Conservation (phyloP, 2,797 vertebrate genomes). For the Nasua narica region DNA sequence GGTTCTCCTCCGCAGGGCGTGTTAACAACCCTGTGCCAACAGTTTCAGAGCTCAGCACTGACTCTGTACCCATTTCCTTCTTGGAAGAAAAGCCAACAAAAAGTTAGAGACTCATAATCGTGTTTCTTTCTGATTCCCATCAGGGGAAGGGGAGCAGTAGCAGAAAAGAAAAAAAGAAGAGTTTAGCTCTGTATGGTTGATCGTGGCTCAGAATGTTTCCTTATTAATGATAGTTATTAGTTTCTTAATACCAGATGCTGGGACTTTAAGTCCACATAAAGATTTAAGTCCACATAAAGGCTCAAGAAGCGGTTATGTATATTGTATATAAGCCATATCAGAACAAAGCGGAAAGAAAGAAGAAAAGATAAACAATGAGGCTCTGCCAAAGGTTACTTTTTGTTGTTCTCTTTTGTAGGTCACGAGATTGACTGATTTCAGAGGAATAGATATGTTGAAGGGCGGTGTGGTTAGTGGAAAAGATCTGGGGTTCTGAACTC, state of each 20-base stretch:
- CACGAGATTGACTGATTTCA: not conserved
- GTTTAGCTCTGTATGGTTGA: not conserved
- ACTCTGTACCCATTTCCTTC: not conserved
- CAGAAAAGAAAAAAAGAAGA: not conserved
- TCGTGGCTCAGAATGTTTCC: not conserved
- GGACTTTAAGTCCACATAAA: not conserved
- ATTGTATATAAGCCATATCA: not conserved
- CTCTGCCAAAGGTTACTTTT: not conserved
- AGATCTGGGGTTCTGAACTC: not conserved
- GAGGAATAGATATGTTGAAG: too few relatives aligned
- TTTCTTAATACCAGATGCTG: not conserved
- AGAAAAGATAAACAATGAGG: not conserved
- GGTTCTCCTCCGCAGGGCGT: accelerated
- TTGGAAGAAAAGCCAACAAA: not conserved
- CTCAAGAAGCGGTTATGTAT: not conserved
- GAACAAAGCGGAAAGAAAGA: not conserved
- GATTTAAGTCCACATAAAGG: not conserved
- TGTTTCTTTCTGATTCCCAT: not conserved
- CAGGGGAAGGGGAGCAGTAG: not conserved
- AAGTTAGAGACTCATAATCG: not conserved
- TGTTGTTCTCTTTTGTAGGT: not conserved
- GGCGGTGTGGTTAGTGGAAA: not conserved
- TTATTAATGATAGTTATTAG: not conserved
- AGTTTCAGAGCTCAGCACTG: not conserved
- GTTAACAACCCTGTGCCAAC: not conserved